These are phyloP conservation scores for Zosterops lateralis DNA, from an alignment of 2,113 vertebrate species.

Conservation along the genomic window DNA sequence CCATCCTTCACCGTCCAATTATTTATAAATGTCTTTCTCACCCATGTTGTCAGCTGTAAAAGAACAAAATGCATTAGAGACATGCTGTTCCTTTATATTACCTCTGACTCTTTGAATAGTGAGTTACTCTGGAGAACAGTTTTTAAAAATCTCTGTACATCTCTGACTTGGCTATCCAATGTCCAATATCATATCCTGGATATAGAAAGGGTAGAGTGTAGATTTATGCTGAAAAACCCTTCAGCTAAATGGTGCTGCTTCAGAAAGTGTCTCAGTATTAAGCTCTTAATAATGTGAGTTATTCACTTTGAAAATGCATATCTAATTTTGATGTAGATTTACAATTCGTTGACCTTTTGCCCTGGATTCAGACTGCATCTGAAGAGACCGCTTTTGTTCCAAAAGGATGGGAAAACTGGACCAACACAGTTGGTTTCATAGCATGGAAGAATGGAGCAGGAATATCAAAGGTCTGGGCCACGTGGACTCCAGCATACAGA, in stretches of 20 bases:
- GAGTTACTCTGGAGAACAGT: background rate
- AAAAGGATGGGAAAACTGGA: background rate
- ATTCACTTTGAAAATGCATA: background rate
- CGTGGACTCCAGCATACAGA: background rate
- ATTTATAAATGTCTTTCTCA: background rate
- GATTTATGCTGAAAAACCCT: background rate
- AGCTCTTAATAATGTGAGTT: background rate
- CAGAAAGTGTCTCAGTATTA: background rate
- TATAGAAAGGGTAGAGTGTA: background rate
- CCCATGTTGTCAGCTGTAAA: background rate
- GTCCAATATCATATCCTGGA: background rate
- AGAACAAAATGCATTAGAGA: background rate
- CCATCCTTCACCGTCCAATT: background rate
- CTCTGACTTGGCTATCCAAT: background rate
- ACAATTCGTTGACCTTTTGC: background rate
- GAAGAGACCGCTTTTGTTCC: background rate
- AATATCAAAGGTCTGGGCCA: background rate
- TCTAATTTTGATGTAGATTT: background rate
- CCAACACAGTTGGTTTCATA: background rate
- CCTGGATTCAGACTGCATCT: background rate
- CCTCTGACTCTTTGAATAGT: background rate
- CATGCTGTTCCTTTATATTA: conserved; percentile 1
- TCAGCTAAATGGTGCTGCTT: background rate
- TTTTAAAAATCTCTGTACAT: background rate
- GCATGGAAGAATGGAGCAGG: background rate